These are phyloP conservation scores for Aphis gossypii DNA, from an alignment of 1,140 invertebrate genomes.

Conservation along the genomic window DNA sequence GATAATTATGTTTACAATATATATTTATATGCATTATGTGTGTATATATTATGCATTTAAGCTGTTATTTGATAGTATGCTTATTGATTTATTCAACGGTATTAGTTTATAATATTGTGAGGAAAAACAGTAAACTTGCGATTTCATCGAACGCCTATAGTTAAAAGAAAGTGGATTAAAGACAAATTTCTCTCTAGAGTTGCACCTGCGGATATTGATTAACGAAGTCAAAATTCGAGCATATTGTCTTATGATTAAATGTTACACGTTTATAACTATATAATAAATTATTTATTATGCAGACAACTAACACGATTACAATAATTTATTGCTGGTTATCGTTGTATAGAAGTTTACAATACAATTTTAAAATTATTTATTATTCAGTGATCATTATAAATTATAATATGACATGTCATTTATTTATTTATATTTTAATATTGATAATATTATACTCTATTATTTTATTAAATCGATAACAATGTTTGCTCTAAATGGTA, in stretches of 20 bases:
- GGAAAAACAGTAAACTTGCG: neutral
- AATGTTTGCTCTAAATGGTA: neutral
- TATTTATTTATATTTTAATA: neutral
- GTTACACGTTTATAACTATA: neutral
- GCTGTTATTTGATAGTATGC: neutral
- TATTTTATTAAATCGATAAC: neutral
- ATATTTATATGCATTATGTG: neutral
- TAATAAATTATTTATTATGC: neutral
- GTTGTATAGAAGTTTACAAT: neutral
- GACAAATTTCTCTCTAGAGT: neutral
- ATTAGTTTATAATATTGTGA: neutral
- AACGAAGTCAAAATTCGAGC: neutral
- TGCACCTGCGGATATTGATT: neutral
- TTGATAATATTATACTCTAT: neutral
- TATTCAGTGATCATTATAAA: neutral
- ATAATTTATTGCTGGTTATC: neutral
- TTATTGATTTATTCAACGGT: neutral
- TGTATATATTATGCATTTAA: neutral
- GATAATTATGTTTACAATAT: neutral
- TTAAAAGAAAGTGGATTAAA: neutral
- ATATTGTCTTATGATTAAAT: neutral
- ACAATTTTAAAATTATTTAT: neutral
- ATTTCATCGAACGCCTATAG: neutral
- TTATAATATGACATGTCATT: neutral
- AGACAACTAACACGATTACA: neutral